phyloP scores from a whole-genome alignment of 2,888 invertebrate genomes.

The Busseola fusca region DNA sequence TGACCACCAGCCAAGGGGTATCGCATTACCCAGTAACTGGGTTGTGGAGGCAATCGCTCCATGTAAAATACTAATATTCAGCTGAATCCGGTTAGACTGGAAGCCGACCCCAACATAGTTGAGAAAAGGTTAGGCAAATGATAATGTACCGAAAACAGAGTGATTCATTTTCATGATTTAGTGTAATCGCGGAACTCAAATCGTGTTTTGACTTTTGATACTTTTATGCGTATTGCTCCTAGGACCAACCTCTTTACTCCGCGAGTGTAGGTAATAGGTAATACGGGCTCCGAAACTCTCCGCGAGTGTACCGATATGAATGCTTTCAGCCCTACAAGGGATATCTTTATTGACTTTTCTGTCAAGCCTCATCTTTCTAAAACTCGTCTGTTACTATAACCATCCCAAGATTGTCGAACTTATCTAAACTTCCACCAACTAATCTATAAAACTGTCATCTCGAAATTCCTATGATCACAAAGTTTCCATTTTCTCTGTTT shows the following conservation, averaged over 20 bases:
- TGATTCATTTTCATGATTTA: background rate
- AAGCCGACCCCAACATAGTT: too few relatives aligned
- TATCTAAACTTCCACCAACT: background rate
- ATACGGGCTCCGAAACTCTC: too few relatives aligned
- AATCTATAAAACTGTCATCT: slow-evolving; percentile 19
- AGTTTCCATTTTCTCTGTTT: slow-evolving; percentile 19
- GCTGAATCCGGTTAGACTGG: too few relatives aligned
- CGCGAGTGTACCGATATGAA: background rate
- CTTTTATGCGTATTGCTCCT: background rate
- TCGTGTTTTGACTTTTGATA: background rate
- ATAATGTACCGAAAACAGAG: background rate
- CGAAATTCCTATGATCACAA: slow-evolving; percentile 22
- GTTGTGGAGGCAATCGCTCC: too few relatives aligned
- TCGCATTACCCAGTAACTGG: too few relatives aligned
- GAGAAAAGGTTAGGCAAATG: too few relatives aligned
- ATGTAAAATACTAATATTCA: too few relatives aligned
- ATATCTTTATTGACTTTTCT: background rate
- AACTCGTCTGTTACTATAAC: background rate
- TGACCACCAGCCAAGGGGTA: too few relatives aligned
- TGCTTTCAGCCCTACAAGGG: background rate
- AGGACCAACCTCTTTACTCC: background rate
- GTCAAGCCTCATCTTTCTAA: background rate
- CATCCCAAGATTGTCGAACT: slow-evolving; percentile 4
- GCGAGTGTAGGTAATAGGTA: too few relatives aligned
- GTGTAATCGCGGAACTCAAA: background rate